Base-by-base conservation (phyloP, 2,888 invertebrate species). In the Callyntrura guangdongensis region DNA sequence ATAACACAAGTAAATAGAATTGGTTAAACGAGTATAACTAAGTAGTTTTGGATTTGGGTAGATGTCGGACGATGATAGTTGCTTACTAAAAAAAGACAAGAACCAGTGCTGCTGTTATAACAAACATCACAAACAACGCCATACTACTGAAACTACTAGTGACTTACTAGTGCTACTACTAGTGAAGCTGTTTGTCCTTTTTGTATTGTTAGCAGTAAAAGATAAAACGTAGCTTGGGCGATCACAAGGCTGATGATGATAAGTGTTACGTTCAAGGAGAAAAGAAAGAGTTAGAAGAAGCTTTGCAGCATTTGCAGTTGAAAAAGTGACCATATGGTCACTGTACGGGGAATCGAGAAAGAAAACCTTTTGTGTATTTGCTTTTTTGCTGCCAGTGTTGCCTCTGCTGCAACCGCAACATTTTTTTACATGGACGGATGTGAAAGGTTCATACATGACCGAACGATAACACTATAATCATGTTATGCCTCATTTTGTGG, bases 321-420 rank as follows among this genome's bases (percentile, higher is more conserved):
- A 72, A 82, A 56, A 64, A 82, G 67, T 81, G 82, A 69, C 88
- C 88, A 88, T 69, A 72, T 88, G 88, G 64, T 67, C 77, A 77
- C 8, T 47, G 12, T 59, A 59, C 20, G 3, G n/a, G n/a, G n/a
- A n/a, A n/a, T n/a, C n/a, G 20, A 2, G 5, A 20, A 11, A 59
- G 59, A 59, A 77, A 77, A n/a, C 45, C 69, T 45, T 72, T 72
- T 72, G 69, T 45, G 69, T 72, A 72, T 67, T 67, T 67, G 45
- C 6, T 45, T 3, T n/a, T n/a, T n/a, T n/a, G n/a, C n/a, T n/a
- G n/a, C n/a, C n/a, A n/a, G n/a, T n/a, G n/a, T n/a, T n/a, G n/a
- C 17, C 17, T 14, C 45, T 67, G 25, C 25, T 67, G 67, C 3
- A 27, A 67, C 67, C 67, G 27, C 5, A 11, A 72, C 17, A 6